phyloP scores from a whole-genome alignment of 2,113 vertebrate genomes.

The Lichenostomus cassidix region DNA sequence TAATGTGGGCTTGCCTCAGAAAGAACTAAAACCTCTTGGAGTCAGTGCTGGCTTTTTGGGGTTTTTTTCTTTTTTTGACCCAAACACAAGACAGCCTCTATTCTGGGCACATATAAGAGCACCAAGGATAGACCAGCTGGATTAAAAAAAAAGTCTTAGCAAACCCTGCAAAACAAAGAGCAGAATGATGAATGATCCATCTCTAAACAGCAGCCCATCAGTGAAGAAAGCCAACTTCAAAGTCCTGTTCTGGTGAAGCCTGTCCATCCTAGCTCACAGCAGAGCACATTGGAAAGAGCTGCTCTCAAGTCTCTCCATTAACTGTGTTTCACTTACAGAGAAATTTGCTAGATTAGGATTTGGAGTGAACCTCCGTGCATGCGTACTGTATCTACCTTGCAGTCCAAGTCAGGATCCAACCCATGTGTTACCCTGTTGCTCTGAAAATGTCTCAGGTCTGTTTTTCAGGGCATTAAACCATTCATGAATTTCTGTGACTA shows the following conservation, averaged over 20 bases:
- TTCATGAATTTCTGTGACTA: neutral
- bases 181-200: neutral
- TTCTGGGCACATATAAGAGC: neutral
- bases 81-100: neutral
- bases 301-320: neutral
- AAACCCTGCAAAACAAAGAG: neutral
- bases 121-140: neutral
- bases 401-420: neutral
- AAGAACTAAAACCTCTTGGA: neutral
- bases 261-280: neutral
- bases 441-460: neutral
- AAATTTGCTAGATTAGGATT: neutral
- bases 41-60: neutral
- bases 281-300: neutral
- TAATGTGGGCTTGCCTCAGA: neutral
- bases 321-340: neutral
- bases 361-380: neutral
- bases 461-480: neutral
- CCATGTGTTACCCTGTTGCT: neutral
- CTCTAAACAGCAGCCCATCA: neutral
- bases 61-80: neutral
- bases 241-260: accelerated
- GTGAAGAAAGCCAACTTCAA: neutral
- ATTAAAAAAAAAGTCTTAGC: neutral
- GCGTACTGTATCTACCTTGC: neutral